Evolutionary conservation across 2,797 vertebrate genomes (phyloP).

Genomic region (Amazona finschi): DNA sequence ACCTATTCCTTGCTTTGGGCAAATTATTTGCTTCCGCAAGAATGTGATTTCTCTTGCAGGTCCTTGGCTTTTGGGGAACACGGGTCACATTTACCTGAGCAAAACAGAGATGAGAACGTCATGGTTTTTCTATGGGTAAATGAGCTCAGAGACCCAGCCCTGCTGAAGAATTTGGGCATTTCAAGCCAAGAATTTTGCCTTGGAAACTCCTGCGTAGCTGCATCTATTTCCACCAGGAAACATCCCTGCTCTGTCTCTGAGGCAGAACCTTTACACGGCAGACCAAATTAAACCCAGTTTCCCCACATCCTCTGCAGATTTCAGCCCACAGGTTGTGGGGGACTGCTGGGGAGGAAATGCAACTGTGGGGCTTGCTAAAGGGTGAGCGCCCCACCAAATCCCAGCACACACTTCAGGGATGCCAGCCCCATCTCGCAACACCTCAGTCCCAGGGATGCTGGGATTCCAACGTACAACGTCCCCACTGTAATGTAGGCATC

Average conservation of each 20-base stretch:
- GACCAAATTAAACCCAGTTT: background rate
- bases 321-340: background rate
- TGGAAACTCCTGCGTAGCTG: background rate
- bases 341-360: background rate
- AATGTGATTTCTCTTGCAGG: background rate
- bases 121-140: background rate
- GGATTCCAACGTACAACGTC: accelerated
- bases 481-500: accelerated
- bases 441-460: background rate
- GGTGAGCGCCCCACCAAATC: background rate
- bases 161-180: background rate
- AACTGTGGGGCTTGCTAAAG: background rate
- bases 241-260: background rate
- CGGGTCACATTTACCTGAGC: background rate
- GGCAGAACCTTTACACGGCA: background rate
- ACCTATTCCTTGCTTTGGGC: conserved; percentile 1
- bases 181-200: background rate
- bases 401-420: background rate
- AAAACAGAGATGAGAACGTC: background rate
- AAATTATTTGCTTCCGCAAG: background rate
- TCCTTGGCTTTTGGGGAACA: background rate
- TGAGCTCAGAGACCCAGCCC: background rate
- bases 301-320: background rate
- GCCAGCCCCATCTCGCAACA: background rate
- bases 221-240: background rate